Evolutionary conservation across 2,797 vertebrate genomes (phyloP), one percentile per base, ranked within the genome.

Genomic region (Neopelma chrysocephalum): DNA sequence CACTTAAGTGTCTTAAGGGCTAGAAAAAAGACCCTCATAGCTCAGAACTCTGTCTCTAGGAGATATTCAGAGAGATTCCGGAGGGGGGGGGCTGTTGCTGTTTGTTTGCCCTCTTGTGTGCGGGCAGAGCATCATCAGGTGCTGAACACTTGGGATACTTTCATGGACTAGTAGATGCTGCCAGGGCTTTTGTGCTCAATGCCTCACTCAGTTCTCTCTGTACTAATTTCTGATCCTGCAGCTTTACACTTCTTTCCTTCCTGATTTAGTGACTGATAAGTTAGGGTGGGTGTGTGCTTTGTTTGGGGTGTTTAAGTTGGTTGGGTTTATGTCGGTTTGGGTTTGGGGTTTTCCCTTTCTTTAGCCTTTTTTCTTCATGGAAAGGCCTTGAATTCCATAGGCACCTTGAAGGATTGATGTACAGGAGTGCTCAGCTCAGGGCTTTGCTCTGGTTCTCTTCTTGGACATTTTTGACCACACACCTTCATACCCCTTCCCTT

Each of bases 271-370:
- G 26, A 32, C 36, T 75, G 10, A 1, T 22, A 45, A 71, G 4
- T 18, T 79, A 11, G 4, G 3, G 4, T 10, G 5, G 11, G 27
- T 40, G 18, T 6, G 21, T 40, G 12, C n/a, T 50, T 65, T 76
- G 6, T 5, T 16, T 72, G 45, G 19, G 3, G 12, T 0, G 32
- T 48, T 34, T 4, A 5, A 13, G 3, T 26, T 64, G 10, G 1
- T 38, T 81, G 5, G 3, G 21, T 75, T 87, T 69, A 7, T 57
- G 20, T 62, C 50, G 11, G 5, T 58, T 51, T 71, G 1, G 1
- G 20, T n/a, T 71, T 38, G 38, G 18, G 19, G 21, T 15, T 2
- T 0, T 9, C 6, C 5, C 7, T 89, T 88, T 64, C 15, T 32
- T 86, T 71, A 50, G 6, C 32, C 15, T 11, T 50, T 57, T 83